Evolutionary conservation across 2,113 vertebrate species (phyloP).

Genomic region (Colius striatus): DNA sequence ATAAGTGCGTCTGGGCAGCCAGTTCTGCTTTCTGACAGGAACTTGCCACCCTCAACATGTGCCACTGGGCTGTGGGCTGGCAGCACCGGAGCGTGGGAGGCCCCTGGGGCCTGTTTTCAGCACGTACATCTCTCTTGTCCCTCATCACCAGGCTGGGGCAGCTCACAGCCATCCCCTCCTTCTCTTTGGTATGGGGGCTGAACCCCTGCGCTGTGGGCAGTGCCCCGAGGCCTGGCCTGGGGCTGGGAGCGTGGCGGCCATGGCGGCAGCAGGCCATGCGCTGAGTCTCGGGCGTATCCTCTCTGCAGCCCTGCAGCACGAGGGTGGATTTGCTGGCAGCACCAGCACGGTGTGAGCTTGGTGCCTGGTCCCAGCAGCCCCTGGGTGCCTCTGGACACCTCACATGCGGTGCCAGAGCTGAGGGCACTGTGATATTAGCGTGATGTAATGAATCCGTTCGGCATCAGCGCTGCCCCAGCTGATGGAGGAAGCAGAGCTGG

Average conservation of each 20-base stretch:
- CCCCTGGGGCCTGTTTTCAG: not conserved
- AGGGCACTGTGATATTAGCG: not conserved
- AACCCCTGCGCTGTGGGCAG: not conserved
- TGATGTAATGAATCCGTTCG: not conserved
- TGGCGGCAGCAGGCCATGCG: not conserved
- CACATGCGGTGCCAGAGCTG: fast-evolving
- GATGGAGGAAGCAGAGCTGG: not conserved
- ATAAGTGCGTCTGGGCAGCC: not conserved
- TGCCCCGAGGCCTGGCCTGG: not conserved
- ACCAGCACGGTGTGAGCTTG: not conserved
- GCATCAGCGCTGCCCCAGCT: not conserved
- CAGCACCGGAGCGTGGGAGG: fast-evolving
- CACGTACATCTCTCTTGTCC: fast-evolving
- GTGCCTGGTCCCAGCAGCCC: not conserved
- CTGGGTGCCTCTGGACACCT: not conserved
- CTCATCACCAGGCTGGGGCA: fast-evolving
- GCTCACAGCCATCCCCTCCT: too few species aligned
- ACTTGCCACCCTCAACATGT: not conserved
- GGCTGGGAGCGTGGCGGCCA: fast-evolving
- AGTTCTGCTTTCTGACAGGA: not conserved
- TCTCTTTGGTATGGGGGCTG: too few species aligned
- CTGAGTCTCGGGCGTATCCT: fast-evolving
- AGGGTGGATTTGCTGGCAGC: not conserved
- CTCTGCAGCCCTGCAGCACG: not conserved
- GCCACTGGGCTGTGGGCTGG: too few species aligned